Percentiles rank a stretch among this genome's conserved stretches.
These are phyloP conservation scores for Monomorium pharaonis DNA, from an alignment of 1,140 invertebrate genomes.

Conservation along the genomic window DNA sequence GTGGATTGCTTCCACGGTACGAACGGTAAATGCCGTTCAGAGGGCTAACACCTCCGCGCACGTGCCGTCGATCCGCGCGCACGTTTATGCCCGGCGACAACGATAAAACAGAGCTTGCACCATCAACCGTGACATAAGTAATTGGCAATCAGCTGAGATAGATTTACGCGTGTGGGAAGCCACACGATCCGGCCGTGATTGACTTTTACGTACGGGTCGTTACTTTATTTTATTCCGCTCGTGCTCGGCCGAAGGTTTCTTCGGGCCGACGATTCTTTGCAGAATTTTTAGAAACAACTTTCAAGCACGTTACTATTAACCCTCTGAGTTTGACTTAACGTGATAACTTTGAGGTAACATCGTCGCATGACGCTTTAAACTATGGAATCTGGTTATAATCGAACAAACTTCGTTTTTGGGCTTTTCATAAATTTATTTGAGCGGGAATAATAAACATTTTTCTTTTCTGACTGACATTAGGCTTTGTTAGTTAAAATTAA, in stretches of 20 bases:
- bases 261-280: not conserved
- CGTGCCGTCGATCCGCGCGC: constrained; percentile 43
- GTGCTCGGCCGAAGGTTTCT: not conserved
- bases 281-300: constrained; percentile 6
- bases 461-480: too few relatives aligned
- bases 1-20: not conserved
- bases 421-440: too few relatives aligned
- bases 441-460: too few relatives aligned
- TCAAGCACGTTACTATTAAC: not conserved
- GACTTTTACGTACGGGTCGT: constrained; percentile 26
- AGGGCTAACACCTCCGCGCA: constrained; percentile 40
- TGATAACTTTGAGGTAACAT: not conserved
- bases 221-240: constrained; percentile 26
- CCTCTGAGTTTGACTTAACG: not conserved
- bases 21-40: not conserved
- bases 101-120: constrained; percentile 56
- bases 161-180: constrained; percentile 64
- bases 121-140: constrained; percentile 65
- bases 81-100: not conserved
- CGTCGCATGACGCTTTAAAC: not conserved
- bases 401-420: too few relatives aligned
- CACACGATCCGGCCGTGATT: not conserved
- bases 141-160: constrained; percentile 67
- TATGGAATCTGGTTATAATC: not conserved
- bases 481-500: not conserved